Evolutionary conservation across 2,888 invertebrate species (phyloP).

Genomic region (Hesperia comma): DNA sequence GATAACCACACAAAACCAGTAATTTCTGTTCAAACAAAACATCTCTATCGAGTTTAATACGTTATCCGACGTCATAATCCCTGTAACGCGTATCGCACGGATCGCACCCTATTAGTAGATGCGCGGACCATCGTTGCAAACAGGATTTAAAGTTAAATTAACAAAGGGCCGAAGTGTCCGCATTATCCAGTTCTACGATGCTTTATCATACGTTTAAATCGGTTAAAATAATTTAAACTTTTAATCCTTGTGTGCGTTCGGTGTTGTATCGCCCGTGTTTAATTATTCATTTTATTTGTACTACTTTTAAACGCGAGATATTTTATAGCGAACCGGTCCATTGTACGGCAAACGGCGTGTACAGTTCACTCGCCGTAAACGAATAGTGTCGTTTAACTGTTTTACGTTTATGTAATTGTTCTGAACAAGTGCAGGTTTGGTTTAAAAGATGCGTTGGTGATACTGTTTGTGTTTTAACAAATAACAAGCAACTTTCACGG

Average conservation of each 20-base stretch:
- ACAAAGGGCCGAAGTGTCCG: constrained; percentile 56
- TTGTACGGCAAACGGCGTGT: constrained; percentile 29
- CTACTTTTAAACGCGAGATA: constrained; percentile 27
- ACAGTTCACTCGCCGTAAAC: constrained; percentile 30
- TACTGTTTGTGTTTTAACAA: constrained; percentile 2
- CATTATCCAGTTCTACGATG: constrained; percentile 49
- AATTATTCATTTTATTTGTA: constrained; percentile 40
- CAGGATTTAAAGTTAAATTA: constrained; percentile 68
- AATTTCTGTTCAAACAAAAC: constrained; percentile 17
- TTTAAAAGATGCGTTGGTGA: too few relatives aligned
- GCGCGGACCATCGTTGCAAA: constrained; percentile 45
- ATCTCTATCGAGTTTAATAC: constrained; percentile 30
- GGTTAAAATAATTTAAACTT: constrained; percentile 74
- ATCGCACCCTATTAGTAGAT: constrained; percentile 36
- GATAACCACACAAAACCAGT: neutral
- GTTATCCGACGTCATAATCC: constrained; percentile 26
- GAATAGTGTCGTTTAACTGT: constrained; percentile 18
- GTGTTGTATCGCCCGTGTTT: constrained; percentile 21
- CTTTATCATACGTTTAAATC: constrained; percentile 71
- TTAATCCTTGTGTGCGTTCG: constrained; percentile 62
- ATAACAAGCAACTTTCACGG: too few relatives aligned
- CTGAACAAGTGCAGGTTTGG: constrained; percentile 11
- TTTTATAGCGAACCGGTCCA: constrained; percentile 23
- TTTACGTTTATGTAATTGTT: constrained; percentile 31
- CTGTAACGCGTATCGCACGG: constrained; percentile 26